Conservation (phyloP, 2,113 vertebrate species). For the Proteles cristata region DNA sequence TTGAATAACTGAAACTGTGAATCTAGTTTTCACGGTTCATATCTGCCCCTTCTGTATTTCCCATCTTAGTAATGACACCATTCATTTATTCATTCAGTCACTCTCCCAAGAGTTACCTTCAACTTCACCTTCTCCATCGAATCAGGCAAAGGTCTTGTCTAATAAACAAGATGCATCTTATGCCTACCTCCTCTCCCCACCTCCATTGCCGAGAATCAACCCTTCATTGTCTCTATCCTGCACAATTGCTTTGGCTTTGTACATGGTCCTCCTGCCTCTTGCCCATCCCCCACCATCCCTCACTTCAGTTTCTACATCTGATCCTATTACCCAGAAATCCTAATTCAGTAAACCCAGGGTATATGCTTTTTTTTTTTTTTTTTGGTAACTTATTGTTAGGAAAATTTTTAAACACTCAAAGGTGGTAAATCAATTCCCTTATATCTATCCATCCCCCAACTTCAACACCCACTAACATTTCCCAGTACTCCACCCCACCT, state of each 20-base stretch:
- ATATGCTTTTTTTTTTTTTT: not conserved
- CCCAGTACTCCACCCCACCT: not conserved
- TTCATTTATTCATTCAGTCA: not conserved
- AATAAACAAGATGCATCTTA: not conserved
- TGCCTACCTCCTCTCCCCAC: not conserved
- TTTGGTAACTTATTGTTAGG: not conserved
- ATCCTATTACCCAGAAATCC: not conserved
- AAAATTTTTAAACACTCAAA: slow-evolving; percentile 3
- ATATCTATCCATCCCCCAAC: not conserved
- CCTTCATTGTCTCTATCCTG: not conserved
- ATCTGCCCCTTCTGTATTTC: not conserved
- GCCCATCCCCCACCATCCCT: not conserved
- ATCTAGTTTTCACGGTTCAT: not conserved
- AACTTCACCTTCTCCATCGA: not conserved
- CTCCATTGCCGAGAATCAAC: not conserved
- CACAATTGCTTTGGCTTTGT: not conserved
- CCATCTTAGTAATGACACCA: not conserved
- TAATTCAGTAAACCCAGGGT: not conserved
- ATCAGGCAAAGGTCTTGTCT: not conserved
- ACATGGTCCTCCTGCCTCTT: not conserved
- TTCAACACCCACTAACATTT: not conserved
- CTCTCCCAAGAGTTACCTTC: not conserved
- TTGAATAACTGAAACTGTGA: not conserved
- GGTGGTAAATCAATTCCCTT: not conserved
- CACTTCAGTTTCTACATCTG: not conserved